These are phyloP conservation scores for Paedocypris sp. DNA, from an alignment of 2,113 vertebrate species.

Conservation along the genomic window DNA sequence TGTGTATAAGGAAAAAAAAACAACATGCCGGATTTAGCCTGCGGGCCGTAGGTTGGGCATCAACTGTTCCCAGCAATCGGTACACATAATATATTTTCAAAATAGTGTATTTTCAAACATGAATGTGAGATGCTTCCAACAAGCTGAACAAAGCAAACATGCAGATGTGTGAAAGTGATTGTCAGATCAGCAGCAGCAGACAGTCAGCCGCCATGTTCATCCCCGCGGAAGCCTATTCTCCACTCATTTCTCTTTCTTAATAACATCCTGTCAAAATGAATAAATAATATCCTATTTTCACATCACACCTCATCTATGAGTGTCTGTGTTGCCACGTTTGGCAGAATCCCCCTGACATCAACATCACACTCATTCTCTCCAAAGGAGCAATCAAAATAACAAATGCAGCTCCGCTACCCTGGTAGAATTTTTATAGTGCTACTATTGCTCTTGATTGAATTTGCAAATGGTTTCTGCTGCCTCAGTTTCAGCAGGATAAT, in stretches of 20 bases:
- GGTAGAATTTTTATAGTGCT: slow-evolving; percentile 8
- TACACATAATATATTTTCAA: too few species aligned
- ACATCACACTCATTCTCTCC: slow-evolving; percentile 15
- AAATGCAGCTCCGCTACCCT: slow-evolving; percentile 4
- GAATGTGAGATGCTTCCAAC: too few species aligned
- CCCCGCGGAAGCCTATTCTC: neutral
- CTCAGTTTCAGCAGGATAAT: slow-evolving; percentile 45
- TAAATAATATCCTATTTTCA: slow-evolving; percentile 25
- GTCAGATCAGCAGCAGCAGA: neutral
- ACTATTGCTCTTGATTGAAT: slow-evolving; percentile 44
- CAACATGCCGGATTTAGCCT: too few species aligned
- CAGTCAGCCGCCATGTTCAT: neutral
- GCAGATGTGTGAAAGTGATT: neutral
- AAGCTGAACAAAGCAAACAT: neutral
- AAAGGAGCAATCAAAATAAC: slow-evolving; percentile 16
- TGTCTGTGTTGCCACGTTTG: slow-evolving; percentile 16
- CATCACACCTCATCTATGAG: slow-evolving; percentile 13
- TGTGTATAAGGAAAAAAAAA: too few species aligned
- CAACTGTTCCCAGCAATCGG: too few species aligned
- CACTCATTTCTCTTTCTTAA: slow-evolving; percentile 1
- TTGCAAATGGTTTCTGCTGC: slow-evolving; percentile 38
- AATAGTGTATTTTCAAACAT: too few species aligned
- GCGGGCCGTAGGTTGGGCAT: too few species aligned
- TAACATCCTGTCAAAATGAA: slow-evolving; percentile 19
- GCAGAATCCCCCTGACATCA: slow-evolving; percentile 19